phyloP scores from a whole-genome alignment of 2,888 invertebrate genomes.

The Loripinus fragilis region DNA sequence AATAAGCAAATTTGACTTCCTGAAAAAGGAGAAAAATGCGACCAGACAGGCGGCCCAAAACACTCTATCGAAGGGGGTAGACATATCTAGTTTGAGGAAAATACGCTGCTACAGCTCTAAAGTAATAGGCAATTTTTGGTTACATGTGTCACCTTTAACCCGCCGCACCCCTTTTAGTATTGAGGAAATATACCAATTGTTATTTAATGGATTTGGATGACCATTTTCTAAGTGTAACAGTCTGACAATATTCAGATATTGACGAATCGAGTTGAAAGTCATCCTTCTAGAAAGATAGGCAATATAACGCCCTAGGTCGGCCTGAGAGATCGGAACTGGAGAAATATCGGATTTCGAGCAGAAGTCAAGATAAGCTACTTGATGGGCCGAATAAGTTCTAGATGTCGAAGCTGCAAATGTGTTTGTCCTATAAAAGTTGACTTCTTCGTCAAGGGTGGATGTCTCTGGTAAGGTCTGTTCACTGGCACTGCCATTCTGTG shows the following conservation, averaged over 20 bases:
- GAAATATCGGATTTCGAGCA: not conserved
- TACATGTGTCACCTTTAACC: not conserved
- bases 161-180: slow-evolving; percentile 1
- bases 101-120: not conserved
- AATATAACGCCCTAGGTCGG: slow-evolving; percentile 3
- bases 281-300: not conserved
- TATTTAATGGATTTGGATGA: slow-evolving; percentile 15
- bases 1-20: too few relatives aligned
- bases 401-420: slow-evolving; percentile 30
- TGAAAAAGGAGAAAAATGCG: too few relatives aligned
- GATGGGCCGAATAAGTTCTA: slow-evolving; percentile 21
- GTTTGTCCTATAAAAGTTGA: slow-evolving; percentile 11
- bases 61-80: not conserved
- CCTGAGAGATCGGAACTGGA: not conserved
- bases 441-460: slow-evolving; percentile 18
- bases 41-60: too few relatives aligned
- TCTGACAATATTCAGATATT: not conserved
- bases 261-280: not conserved
- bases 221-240: not conserved
- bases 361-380: not conserved
- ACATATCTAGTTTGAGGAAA: not conserved
- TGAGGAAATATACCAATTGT: not conserved
- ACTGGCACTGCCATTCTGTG: not conserved
- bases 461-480: too few relatives aligned
- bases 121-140: slow-evolving; percentile 1